Percentiles rank a stretch among this genome's conserved stretches.
Conservation (phyloP, 2,888 invertebrate genomes). For the Zelleria hepariella region DNA sequence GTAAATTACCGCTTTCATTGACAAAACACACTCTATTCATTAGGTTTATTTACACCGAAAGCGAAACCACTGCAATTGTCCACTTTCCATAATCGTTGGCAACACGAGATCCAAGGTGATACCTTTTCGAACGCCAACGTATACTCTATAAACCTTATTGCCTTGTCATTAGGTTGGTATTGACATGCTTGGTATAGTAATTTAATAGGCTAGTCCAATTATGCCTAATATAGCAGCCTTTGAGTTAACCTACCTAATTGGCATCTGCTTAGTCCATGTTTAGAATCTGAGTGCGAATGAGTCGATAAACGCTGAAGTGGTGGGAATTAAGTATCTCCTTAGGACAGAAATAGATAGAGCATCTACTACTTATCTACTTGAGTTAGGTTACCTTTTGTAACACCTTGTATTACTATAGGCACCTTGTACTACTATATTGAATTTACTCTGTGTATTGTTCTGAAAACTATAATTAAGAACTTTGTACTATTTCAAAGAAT, state of each 20-base stretch:
- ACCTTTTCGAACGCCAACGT: neutral
- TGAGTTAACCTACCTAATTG: neutral
- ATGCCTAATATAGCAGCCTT: neutral
- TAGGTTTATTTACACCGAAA: neutral
- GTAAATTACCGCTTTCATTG: neutral
- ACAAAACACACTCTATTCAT: neutral
- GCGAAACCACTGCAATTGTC: neutral
- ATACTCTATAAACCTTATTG: neutral
- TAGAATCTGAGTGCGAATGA: neutral
- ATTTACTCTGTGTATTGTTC: too few species aligned
- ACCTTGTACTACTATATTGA: too few species aligned
- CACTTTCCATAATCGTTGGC: slow-evolving; percentile 2
- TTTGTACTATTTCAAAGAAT: too few species aligned
- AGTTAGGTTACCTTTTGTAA: too few species aligned
- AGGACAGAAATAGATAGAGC: neutral
- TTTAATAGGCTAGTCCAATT: neutral
- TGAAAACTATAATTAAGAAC: too few species aligned
- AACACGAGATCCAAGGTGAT: neutral
- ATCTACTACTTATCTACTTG: too few species aligned
- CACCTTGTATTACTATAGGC: too few species aligned
- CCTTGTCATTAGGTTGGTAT: neutral
- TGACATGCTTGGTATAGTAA: neutral
- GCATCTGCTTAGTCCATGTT: neutral
- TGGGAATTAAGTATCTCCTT: neutral
- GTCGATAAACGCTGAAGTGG: neutral